Conservation (phyloP, 2,797 vertebrate species). For the Pseudochromis fuscus region DNA sequence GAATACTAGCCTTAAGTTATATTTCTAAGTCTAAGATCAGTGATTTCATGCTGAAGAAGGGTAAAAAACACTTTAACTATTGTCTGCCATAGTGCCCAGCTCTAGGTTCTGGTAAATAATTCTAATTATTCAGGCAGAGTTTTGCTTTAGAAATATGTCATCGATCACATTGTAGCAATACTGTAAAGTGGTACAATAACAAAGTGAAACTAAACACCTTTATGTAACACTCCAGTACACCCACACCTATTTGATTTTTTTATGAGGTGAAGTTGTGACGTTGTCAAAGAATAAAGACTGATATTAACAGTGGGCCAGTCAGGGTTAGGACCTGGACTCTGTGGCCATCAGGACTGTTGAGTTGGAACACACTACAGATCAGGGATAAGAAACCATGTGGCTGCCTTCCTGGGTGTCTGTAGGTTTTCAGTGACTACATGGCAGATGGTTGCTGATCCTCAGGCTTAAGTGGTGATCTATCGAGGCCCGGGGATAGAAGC, state of each 20-base stretch:
- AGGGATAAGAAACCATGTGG: constrained; percentile 42
- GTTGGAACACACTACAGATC: constrained; percentile 20
- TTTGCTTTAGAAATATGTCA: not conserved
- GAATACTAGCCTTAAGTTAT: not conserved
- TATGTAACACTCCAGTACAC: not conserved
- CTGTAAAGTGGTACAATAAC: accelerated
- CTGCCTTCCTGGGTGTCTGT: not conserved
- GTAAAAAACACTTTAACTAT: too few species aligned
- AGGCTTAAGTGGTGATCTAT: constrained; percentile 55
- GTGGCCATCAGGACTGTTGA: not conserved
- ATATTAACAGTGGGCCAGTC: not conserved
- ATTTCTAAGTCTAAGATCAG: not conserved
- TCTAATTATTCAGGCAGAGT: too few species aligned
- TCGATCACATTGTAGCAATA: not conserved
- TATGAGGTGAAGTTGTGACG: not conserved
- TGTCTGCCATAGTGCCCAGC: not conserved
- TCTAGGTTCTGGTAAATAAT: too few species aligned
- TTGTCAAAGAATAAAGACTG: not conserved
- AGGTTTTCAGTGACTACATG: constrained; percentile 32
- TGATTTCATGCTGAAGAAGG: not conserved
- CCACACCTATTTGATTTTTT: not conserved
- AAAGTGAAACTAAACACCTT: not conserved
- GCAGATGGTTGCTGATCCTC: constrained; percentile 70
- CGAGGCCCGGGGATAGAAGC: constrained; percentile 4
- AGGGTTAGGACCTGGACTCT: constrained; percentile 6